Conservation (phyloP, 2,888 invertebrate genomes). For the Argyresthia albistria region DNA sequence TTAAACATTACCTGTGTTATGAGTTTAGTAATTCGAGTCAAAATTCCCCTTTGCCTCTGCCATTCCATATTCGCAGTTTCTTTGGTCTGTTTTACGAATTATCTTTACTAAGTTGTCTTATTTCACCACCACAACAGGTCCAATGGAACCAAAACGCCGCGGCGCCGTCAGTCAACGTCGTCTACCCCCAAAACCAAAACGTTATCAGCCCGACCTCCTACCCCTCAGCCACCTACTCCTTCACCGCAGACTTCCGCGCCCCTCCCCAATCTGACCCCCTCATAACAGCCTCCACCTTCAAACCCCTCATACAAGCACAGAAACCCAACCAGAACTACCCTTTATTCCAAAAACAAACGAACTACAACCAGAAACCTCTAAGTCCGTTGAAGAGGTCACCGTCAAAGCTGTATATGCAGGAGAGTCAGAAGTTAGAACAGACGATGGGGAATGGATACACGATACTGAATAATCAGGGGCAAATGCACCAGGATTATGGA, state of each 20-base stretch:
- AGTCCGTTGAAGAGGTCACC: slow-evolving; percentile 54
- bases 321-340: slow-evolving; percentile 48
- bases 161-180: slow-evolving; percentile 74
- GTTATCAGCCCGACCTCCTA: slow-evolving; percentile 78
- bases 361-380: slow-evolving; percentile 35
- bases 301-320: slow-evolving; percentile 62
- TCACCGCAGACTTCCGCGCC: slow-evolving; percentile 85
- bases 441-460: slow-evolving; percentile 37
- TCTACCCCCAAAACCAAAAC: slow-evolving; percentile 75
- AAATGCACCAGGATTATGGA: slow-evolving; percentile 56
- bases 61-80: no score
- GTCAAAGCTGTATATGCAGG: slow-evolving; percentile 42
- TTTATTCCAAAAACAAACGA: slow-evolving; percentile 57
- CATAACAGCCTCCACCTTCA: slow-evolving; percentile 70
- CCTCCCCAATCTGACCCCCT: slow-evolving; percentile 72
- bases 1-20: no score
- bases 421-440: slow-evolving; percentile 42
- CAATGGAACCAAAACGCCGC: slow-evolving; percentile 81
- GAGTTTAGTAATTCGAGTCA: no score
- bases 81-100: no score
- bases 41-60: no score
- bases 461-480: slow-evolving; percentile 47
- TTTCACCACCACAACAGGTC: slow-evolving; percentile 64
- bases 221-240: slow-evolving; percentile 83
- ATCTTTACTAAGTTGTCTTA: no score